Base-by-base conservation (phyloP, 1,140 invertebrate genomes). In the Pentalonia nigronervosa region DNA sequence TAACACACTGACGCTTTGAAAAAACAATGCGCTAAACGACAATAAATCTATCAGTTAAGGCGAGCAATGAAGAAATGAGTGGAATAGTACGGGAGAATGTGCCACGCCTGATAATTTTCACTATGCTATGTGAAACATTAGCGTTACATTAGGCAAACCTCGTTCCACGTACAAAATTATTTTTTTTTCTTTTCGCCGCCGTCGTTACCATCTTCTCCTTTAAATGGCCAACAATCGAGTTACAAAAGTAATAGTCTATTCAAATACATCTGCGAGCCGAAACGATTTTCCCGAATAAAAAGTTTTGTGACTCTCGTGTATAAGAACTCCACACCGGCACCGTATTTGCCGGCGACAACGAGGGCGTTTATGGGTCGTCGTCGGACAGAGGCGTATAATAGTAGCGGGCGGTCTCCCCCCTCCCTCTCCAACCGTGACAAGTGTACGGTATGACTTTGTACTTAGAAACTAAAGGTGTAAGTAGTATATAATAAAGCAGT, bases 221-320 rank as follows among this genome's bases (percentile, higher is more conserved):
- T 88, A 48, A 89, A 53, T 47, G 48, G 87, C 50, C n/a, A 1
- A 89, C 50, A 56, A 56, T 89, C 25, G 20, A 89, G 50, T 36
- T 89, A 53, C 34, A 89, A 53, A 89, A 89, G 87, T 89, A 89
- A 89, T 89, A 53, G 48, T 34, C 48, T 50, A 56, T 89, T 89
- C n/a, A 89, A 89, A 89, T 34, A 36, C 48, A 56, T 53, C 87
- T 56, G 87, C n/a, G 34, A 50, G n/a, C 47, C 30, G 34, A 89
- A 89, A 89, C 47, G 87, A 56, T 89, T 53, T 89, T 89, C 23
- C 48, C 9, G n/a, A 89, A 56, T 89, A 53, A 89, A 89, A 89
- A 89, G 87, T 89, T 89, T 89, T 36, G n/a, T 25, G 25, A 88
- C 86, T 88, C 25, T 88, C 86, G 8, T 47, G n/a, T 56, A 53